Percentiles rank a stretch among this genome's conserved stretches.
Conservation (phyloP, 1,140 invertebrate species). For the Scylla paramamosain region DNA sequence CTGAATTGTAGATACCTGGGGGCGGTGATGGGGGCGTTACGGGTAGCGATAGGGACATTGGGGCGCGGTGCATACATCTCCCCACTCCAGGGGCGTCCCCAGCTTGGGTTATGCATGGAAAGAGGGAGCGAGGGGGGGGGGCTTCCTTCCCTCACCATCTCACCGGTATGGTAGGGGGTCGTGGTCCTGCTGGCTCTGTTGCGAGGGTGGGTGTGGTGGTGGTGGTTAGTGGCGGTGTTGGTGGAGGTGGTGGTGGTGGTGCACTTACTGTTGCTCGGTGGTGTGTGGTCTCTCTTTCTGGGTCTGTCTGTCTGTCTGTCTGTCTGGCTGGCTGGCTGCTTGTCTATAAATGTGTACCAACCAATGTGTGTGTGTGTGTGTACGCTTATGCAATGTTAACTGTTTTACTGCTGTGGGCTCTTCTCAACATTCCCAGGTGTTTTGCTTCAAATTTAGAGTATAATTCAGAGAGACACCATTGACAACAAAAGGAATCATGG, state of each 20-base stretch:
- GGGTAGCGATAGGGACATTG: not conserved
- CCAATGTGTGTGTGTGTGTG: not conserved
- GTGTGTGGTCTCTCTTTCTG: not conserved
- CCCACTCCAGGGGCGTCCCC: not conserved
- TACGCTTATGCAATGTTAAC: not conserved
- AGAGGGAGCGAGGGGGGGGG: not conserved
- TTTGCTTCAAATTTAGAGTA: not conserved
- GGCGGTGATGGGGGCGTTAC: not conserved
- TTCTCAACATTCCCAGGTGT: too few relatives aligned
- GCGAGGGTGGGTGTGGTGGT: not conserved
- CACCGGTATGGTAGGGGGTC: not conserved
- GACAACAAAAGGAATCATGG: too few relatives aligned
- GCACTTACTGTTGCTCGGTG: too few relatives aligned
- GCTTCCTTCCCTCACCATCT: not conserved
- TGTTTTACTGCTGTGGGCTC: too few relatives aligned
- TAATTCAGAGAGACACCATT: too few relatives aligned
- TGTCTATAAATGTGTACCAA: too few relatives aligned
- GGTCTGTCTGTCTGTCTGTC: not conserved
- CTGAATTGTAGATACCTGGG: slow-evolving; percentile 7
- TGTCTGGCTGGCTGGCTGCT: too few relatives aligned
- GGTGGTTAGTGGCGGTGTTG: not conserved
- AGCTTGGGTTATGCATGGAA: not conserved
- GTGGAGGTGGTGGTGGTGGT: too few relatives aligned
- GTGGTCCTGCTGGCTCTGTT: not conserved
- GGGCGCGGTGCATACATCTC: not conserved